Percentiles rank a stretch among this genome's conserved stretches.
Evolutionary conservation across 2,797 vertebrate species (phyloP).

Genomic region (Sus cebifrons): DNA sequence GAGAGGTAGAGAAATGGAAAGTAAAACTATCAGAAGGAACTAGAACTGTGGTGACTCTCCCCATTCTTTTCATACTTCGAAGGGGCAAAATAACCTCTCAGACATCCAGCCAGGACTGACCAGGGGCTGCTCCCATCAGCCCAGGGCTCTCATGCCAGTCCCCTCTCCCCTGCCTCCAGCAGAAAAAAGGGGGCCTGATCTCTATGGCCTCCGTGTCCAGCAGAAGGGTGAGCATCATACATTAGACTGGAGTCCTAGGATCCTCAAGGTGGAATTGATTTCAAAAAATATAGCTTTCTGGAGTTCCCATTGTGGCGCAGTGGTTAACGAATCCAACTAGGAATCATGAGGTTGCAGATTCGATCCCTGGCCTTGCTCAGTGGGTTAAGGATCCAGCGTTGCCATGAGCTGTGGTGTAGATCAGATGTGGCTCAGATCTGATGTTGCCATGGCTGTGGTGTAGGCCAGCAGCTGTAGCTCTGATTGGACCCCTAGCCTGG

Average conservation of each 20-base stretch:
- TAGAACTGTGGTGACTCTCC: constrained; percentile 7
- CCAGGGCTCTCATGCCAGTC: constrained; percentile 16
- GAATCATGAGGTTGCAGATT: no score
- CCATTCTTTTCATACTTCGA: constrained; percentile 63
- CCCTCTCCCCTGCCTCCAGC: background rate
- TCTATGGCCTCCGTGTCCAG: background rate
- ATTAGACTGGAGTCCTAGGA: constrained; percentile 19
- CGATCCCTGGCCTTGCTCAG: no score
- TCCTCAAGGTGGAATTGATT: constrained; percentile 19
- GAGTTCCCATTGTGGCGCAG: no score
- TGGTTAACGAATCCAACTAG: no score
- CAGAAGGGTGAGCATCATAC: background rate
- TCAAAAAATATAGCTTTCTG: background rate
- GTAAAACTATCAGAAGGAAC: constrained; percentile 70
- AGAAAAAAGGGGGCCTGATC: background rate
- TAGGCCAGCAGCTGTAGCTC: no score
- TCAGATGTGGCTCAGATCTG: no score
- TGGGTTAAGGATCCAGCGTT: no score
- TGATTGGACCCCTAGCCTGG: no score
- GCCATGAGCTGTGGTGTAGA: no score
- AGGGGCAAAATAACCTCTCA: constrained; percentile 26
- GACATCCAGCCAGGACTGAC: constrained; percentile 11
- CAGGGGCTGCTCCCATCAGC: background rate
- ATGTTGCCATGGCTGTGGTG: no score
- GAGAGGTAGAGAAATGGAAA: constrained; percentile 63